Conservation (phyloP, 2,888 invertebrate species). For the Melolontha melolontha region DNA sequence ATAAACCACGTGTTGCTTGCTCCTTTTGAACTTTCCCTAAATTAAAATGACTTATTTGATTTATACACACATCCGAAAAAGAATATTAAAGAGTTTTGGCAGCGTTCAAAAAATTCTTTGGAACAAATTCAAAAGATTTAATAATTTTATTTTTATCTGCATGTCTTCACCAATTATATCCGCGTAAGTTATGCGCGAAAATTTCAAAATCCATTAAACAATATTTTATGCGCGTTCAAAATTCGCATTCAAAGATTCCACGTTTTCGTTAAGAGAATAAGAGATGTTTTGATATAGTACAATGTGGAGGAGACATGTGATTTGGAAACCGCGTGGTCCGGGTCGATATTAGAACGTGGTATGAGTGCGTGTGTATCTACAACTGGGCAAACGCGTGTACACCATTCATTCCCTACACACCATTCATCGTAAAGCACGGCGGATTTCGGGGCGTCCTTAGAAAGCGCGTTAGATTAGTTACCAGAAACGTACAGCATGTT, state of each 20-base stretch:
- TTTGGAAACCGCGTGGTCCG: slow-evolving; percentile 54
- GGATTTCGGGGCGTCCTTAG: slow-evolving; percentile 41
- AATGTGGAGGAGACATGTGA: slow-evolving; percentile 47
- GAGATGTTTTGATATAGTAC: slow-evolving; percentile 6
- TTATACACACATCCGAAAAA: slow-evolving; percentile 7
- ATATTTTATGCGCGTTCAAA: not conserved
- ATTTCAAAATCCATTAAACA: slow-evolving; percentile 4
- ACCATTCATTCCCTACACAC: slow-evolving; percentile 52
- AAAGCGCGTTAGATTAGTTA: slow-evolving; percentile 27
- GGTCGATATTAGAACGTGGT: slow-evolving; percentile 55
- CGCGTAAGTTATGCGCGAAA: not conserved
- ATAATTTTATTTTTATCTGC: slow-evolving; percentile 27
- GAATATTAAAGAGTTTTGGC: slow-evolving; percentile 17
- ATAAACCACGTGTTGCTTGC: slow-evolving; percentile 30
- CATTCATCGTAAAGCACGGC: slow-evolving; percentile 39
- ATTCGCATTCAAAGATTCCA: not conserved
- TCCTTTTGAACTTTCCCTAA: not conserved
- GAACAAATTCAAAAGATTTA: slow-evolving; percentile 27
- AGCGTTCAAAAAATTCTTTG: slow-evolving; percentile 20
- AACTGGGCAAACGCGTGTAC: slow-evolving; percentile 55
- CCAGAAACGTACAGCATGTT: not conserved
- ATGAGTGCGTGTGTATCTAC: slow-evolving; percentile 56
- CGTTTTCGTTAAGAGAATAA: not conserved
- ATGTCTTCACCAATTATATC: slow-evolving; percentile 9
- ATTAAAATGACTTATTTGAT: not conserved